phyloP scores from a whole-genome alignment of 2,888 invertebrate genomes.

The Resseliella maxima region DNA sequence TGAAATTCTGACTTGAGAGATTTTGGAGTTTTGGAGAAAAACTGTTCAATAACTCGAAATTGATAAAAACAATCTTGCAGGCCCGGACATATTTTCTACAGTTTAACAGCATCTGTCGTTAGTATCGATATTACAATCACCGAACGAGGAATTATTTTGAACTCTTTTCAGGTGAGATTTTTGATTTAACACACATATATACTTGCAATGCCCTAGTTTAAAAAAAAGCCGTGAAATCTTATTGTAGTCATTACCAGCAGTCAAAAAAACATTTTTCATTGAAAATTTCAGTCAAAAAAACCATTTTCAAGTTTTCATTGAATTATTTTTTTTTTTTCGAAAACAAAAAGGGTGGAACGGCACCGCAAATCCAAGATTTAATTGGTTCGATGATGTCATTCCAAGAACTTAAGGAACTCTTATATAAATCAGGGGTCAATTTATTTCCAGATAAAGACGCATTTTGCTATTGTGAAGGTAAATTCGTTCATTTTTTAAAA shows the following conservation, averaged over 20 bases:
- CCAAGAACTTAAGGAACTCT: constrained; percentile 63
- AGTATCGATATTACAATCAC: constrained; percentile 71
- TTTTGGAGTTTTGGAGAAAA: not conserved
- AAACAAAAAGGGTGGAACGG: constrained; percentile 62
- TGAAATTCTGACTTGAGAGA: not conserved
- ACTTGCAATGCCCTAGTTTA: too few species aligned
- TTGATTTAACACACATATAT: too few species aligned
- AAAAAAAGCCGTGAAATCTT: too few species aligned
- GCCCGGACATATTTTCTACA: constrained; percentile 63
- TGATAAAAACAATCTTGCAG: constrained; percentile 60
- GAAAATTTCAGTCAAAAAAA: not conserved
- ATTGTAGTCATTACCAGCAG: too few species aligned
- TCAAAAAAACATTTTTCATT: not conserved
- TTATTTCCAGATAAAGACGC: constrained; percentile 85
- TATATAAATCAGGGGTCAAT: constrained; percentile 78
- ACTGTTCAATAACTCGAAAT: too few species aligned
- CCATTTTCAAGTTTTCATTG: not conserved
- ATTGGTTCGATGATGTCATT: constrained; percentile 64
- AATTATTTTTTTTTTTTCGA: not conserved
- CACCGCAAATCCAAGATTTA: constrained; percentile 64
- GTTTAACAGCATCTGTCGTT: constrained; percentile 71
- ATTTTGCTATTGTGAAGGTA: constrained; percentile 76
- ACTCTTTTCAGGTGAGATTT: constrained; percentile 64
- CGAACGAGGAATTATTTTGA: constrained; percentile 66
- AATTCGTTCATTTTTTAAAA: too few species aligned